Conservation (phyloP, 37 sponge, comb jelly and placozoan species). For the Dysidea cf. avara region DNA sequence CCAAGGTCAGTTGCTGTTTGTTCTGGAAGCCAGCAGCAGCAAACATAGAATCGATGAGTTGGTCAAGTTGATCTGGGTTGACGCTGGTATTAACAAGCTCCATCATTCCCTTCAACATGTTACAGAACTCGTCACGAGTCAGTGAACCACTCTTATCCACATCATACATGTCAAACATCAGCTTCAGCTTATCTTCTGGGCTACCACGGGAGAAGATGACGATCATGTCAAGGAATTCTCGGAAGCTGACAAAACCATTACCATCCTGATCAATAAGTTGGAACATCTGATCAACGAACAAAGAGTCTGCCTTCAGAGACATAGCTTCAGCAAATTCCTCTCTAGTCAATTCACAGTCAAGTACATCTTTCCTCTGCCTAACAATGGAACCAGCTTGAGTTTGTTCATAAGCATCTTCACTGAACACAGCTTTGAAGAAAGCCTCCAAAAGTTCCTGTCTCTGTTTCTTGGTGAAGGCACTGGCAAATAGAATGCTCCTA, state of each 20-base stretch:
- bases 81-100: slow-evolving; percentile 89
- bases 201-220: slow-evolving; percentile 90
- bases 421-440: slow-evolving; percentile 87
- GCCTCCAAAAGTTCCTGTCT: slow-evolving; percentile 76
- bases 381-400: slow-evolving; percentile 2
- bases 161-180: slow-evolving; percentile 98
- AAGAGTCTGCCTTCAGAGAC: slow-evolving; percentile 79
- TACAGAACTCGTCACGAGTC: slow-evolving; percentile 75
- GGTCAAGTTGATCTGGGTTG: slow-evolving; percentile 70
- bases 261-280: slow-evolving; percentile 88
- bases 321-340: slow-evolving; percentile 92
- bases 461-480: slow-evolving; percentile 68
- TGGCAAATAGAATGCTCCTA: slow-evolving; percentile 35
- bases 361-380: slow-evolving; percentile 29
- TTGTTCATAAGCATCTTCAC: slow-evolving; percentile 40
- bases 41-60: slow-evolving; percentile 79
- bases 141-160: slow-evolving; percentile 74
- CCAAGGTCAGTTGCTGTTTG: slow-evolving; percentile 77
- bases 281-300: slow-evolving; percentile 97
- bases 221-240: slow-evolving; percentile 91
- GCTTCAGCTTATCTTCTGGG: slow-evolving; percentile 90
- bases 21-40: slow-evolving; percentile 79
- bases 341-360: slow-evolving; percentile 79
- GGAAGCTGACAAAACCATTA: slow-evolving; percentile 84
- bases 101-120: slow-evolving; percentile 95